Evolutionary conservation across 2,888 invertebrate species (phyloP), one percentile per base, ranked within the genome.

Genomic region (Aproaerema taeniolella): DNA sequence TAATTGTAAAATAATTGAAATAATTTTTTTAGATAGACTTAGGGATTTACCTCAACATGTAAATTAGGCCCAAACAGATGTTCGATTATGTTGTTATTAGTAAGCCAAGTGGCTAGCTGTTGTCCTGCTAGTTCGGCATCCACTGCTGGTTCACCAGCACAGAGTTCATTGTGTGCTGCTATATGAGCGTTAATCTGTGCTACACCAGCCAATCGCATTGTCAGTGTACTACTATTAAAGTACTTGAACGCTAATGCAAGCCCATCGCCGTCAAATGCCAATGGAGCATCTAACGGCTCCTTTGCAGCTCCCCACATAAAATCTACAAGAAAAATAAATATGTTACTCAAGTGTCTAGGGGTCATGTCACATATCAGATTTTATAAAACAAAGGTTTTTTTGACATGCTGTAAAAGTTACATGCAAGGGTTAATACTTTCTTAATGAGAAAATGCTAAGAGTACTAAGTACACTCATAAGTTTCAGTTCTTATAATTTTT

Each of bases 11-110:
- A n/a, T n/a, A n/a, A n/a, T n/a, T n/a, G n/a, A n/a, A n/a, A n/a
- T n/a, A n/a, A n/a, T n/a, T n/a, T n/a, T n/a, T n/a, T n/a, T n/a
- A n/a, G n/a, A n/a, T n/a, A n/a, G n/a, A n/a, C n/a, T n/a, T n/a
- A n/a, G n/a, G n/a, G n/a, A n/a, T n/a, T 50, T 65, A 94, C 94
- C 90, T 98, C 98, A 28, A 97, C 97, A 81, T 98, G 98, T 52
- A 97, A 88, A 87, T 98, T 98, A 17, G 98, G 98, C n/a, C 98
- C 97, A 85, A 97, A 98, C 43, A 98, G 91, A 69, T 97, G 96
- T 57, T 96, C 93, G 52, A 97, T 94, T 46, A 98, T 96, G 68
- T 94, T 95, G 72, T 96, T 94, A 50, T 90, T 91, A 0, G 95
- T 92, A 12, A 98, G 85, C 97, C 97, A 98, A 50, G 93, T 91